phyloP scores from a whole-genome alignment of 1,140 invertebrate genomes.

The Heterodera schachtii region DNA sequence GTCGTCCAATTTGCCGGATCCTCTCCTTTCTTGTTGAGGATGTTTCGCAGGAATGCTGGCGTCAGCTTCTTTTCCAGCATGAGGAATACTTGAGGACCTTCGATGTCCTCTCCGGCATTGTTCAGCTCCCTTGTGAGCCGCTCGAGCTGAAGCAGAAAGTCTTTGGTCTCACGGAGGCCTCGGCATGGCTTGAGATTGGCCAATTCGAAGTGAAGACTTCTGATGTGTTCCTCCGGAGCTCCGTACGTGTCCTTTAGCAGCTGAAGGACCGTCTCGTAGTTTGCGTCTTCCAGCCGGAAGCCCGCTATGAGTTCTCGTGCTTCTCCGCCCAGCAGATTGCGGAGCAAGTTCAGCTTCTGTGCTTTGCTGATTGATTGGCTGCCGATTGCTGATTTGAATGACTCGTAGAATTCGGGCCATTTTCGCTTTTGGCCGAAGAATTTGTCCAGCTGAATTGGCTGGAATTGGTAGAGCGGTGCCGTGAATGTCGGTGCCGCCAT shows the following conservation, averaged over 20 bases:
- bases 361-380: background rate
- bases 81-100: background rate
- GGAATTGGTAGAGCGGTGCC: background rate
- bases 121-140: background rate
- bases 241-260: background rate
- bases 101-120: constrained; percentile 14
- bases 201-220: background rate
- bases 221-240: background rate
- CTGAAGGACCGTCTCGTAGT: background rate
- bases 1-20: constrained; percentile 1
- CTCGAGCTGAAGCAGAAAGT: background rate
- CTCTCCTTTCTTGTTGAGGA: constrained; percentile 6
- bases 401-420: constrained; percentile 15
- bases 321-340: background rate
- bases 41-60: constrained; percentile 2
- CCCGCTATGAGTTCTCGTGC: background rate
- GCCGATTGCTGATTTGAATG: background rate
- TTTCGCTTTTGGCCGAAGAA: background rate
- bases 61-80: background rate
- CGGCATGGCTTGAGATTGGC: background rate
- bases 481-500: background rate
- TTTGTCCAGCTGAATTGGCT: background rate
- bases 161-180: background rate
- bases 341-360: background rate
- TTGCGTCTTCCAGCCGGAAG: constrained; percentile 11